These are phyloP conservation scores for Rhinella marina DNA, from an alignment of 2,797 vertebrate species.

Conservation along the genomic window DNA sequence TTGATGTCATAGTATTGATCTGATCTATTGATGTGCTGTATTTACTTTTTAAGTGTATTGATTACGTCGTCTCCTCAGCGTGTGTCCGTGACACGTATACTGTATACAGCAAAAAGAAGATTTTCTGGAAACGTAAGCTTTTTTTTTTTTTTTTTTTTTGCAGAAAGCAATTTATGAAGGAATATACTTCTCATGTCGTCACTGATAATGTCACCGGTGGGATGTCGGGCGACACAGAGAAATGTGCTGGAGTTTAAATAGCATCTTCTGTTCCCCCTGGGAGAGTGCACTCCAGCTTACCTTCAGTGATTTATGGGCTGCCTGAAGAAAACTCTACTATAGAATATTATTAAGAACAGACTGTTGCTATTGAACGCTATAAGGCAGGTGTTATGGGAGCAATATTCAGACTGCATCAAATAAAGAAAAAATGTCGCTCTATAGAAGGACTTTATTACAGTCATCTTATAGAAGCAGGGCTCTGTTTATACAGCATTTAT, in stretches of 20 bases:
- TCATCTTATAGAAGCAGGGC: background rate
- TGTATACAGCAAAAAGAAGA: background rate
- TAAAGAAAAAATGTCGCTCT: background rate
- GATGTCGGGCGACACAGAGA: background rate
- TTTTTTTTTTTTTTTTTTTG: slow-evolving; percentile 25
- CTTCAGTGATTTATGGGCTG: slow-evolving; percentile 47
- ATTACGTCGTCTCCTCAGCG: background rate
- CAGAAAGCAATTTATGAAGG: slow-evolving; percentile 5
- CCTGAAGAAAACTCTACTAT: slow-evolving; percentile 36
- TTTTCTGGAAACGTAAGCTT: background rate
- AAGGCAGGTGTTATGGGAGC: slow-evolving; percentile 23
- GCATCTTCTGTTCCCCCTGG: slow-evolving; percentile 22
- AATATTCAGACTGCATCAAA: slow-evolving; percentile 15
- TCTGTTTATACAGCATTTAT: slow-evolving; percentile 2
- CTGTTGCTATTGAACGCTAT: background rate
- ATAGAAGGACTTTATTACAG: slow-evolving; percentile 7
- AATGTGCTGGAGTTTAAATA: slow-evolving; percentile 22
- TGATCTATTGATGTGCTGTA: slow-evolving; percentile 3
- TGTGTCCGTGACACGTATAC: slow-evolving; percentile 5
- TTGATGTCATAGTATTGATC: background rate
- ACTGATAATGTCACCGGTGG: slow-evolving; percentile 4
- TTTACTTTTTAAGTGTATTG: slow-evolving; percentile 20
- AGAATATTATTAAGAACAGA: slow-evolving; percentile 19
- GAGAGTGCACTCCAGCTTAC: background rate
- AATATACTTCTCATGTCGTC: slow-evolving; percentile 4